A percentile compares a stretch with the other conserved stretches of the same genome.
These are phyloP conservation scores for Papilio elwesi DNA, from an alignment of 2,888 invertebrate species.

Conservation along the genomic window DNA sequence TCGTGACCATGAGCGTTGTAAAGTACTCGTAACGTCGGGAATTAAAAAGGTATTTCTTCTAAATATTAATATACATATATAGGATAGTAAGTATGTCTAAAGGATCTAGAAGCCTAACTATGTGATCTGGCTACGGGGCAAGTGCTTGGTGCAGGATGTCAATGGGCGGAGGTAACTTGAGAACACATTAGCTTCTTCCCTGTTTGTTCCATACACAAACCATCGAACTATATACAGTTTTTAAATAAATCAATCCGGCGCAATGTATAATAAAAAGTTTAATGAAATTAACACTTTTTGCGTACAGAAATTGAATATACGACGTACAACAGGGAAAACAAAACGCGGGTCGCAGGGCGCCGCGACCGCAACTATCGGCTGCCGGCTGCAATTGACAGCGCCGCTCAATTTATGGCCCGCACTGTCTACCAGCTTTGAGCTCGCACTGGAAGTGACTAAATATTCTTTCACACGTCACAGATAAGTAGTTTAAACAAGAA, in stretches of 20 bases:
- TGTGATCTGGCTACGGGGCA: too few relatives aligned
- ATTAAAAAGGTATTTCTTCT: too few relatives aligned
- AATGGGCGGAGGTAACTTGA: too few relatives aligned
- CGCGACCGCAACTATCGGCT: conserved; percentile 81
- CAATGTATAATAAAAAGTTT: conserved; percentile 18
- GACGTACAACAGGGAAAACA: conserved; percentile 47
- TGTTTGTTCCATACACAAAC: background rate
- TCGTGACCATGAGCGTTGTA: too few relatives aligned
- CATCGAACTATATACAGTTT: background rate
- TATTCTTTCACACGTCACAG: conserved; percentile 17
- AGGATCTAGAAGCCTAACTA: too few relatives aligned
- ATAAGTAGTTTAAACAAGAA: too few relatives aligned
- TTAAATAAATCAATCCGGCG: background rate
- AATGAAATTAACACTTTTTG: conserved; percentile 25
- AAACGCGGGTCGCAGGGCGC: conserved; percentile 53
- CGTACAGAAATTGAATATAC: conserved; percentile 38
- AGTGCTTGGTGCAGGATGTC: too few relatives aligned
- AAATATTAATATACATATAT: too few relatives aligned
- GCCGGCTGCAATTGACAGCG: conserved; percentile 82
- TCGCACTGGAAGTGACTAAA: conserved; percentile 14
- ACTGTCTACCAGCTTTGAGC: conserved; percentile 67
- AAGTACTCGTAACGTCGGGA: too few relatives aligned
- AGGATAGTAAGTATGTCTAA: too few relatives aligned
- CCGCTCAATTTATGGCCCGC: conserved; percentile 82
- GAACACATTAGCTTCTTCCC: background rate